Conservation (phyloP, 2,888 invertebrate genomes). For the Dioctria linearis region DNA sequence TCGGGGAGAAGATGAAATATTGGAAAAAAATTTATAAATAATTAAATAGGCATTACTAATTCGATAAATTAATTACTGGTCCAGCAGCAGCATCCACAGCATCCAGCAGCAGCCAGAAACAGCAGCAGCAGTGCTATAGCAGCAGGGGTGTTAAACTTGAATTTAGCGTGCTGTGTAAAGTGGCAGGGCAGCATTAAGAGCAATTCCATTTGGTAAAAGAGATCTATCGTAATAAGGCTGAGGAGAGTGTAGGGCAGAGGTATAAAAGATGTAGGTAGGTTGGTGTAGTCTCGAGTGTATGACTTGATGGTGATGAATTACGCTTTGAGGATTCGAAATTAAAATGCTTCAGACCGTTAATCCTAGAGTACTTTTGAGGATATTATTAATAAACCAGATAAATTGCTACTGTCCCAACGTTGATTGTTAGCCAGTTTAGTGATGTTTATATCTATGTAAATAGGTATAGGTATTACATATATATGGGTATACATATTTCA, state of each 20-base stretch:
- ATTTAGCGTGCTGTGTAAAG: slow-evolving; percentile 39
- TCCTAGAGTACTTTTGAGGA: slow-evolving; percentile 23
- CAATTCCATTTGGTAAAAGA: background rate
- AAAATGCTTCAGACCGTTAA: slow-evolving; percentile 32
- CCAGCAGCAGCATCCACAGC: background rate
- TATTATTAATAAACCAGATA: slow-evolving; percentile 23
- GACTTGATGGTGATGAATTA: slow-evolving; percentile 35
- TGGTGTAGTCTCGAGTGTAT: background rate
- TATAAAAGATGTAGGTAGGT: too few relatives aligned
- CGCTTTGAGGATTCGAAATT: background rate
- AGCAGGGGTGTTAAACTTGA: slow-evolving; percentile 50
- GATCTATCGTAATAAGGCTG: too few relatives aligned
- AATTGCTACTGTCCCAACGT: slow-evolving; percentile 33
- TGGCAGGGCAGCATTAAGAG: background rate
- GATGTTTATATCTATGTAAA: too few relatives aligned
- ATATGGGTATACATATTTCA: too few relatives aligned
- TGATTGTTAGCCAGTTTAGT: background rate
- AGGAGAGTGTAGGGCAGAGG: too few relatives aligned
- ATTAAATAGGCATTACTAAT: slow-evolving; percentile 58
- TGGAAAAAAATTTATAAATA: slow-evolving; percentile 40
- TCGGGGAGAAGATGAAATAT: slow-evolving; percentile 36
- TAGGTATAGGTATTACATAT: too few relatives aligned
- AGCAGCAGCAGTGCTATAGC: background rate
- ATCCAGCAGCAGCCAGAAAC: too few relatives aligned
- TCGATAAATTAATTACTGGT: slow-evolving; percentile 56